These are phyloP conservation scores for Dicyrtomina minuta DNA, from an alignment of 2,888 invertebrate genomes.

Conservation along the genomic window DNA sequence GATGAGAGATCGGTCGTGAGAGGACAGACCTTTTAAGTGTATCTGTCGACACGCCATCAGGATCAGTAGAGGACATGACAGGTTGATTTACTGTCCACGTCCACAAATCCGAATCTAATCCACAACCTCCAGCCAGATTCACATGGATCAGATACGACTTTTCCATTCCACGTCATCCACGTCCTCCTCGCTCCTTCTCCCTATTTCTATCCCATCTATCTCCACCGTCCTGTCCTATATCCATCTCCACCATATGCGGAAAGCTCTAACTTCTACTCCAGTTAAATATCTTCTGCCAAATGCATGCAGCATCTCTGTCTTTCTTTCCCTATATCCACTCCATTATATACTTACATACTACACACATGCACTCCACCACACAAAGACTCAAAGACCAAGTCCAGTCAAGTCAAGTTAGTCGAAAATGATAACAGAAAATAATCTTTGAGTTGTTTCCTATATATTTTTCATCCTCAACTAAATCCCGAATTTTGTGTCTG, in stretches of 20 bases:
- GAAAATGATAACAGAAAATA: too few relatives aligned
- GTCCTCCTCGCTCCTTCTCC: neutral
- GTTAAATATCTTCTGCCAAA: too few relatives aligned
- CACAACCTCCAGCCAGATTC: conserved; percentile 30
- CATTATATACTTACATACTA: too few relatives aligned
- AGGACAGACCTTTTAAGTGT: conserved; percentile 36
- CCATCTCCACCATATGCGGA: neutral
- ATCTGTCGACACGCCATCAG: conserved; percentile 35
- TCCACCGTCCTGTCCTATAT: neutral
- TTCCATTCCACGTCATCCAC: conserved; percentile 8
- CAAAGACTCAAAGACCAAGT: too few relatives aligned
- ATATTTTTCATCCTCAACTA: too few relatives aligned
- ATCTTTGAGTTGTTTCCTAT: too few relatives aligned
- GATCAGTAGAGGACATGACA: conserved; percentile 36
- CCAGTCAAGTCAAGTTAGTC: too few relatives aligned
- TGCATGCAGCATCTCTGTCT: too few relatives aligned
- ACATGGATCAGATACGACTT: conserved; percentile 30
- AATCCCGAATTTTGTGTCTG: too few relatives aligned
- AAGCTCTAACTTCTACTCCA: too few relatives aligned
- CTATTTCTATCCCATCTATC: conserved; percentile 4
- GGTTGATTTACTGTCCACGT: conserved; percentile 35
- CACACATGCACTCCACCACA: too few relatives aligned
- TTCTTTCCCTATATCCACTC: too few relatives aligned
- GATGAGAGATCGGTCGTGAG: conserved; percentile 28
- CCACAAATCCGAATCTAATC: conserved; percentile 31